phyloP scores from a whole-genome alignment of 1,140 invertebrate genomes.

The Caenorhabditis briggsae region DNA sequence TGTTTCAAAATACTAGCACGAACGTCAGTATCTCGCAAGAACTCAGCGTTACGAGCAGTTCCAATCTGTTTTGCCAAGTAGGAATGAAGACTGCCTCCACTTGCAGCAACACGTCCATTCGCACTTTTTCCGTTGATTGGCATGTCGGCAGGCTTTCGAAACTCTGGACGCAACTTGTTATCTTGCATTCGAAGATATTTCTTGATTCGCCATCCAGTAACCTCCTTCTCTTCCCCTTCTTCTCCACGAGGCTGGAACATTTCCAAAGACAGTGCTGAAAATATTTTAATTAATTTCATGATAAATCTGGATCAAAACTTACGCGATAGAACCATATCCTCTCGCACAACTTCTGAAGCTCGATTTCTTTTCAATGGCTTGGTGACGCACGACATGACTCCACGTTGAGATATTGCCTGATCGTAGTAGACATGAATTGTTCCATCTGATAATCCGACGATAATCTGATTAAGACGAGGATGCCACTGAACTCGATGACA shows the following conservation, averaged over 20 bases:
- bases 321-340: slow-evolving; percentile 94
- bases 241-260: slow-evolving; percentile 84
- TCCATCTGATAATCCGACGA: slow-evolving; percentile 92
- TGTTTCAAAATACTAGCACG: slow-evolving; percentile 95
- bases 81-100: slow-evolving; percentile 94
- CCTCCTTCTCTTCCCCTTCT: slow-evolving; percentile 84
- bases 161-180: slow-evolving; percentile 90
- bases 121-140: slow-evolving; percentile 87
- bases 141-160: slow-evolving; percentile 90
- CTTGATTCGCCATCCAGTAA: slow-evolving; percentile 88
- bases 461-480: slow-evolving; percentile 94
- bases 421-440: slow-evolving; percentile 91
- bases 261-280: slow-evolving; percentile 88
- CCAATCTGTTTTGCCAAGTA: slow-evolving; percentile 96
- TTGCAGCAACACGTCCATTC: slow-evolving; percentile 84
- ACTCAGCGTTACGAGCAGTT: slow-evolving; percentile 87
- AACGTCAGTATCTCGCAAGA: slow-evolving; percentile 94
- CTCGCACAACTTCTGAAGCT: slow-evolving; percentile 86
- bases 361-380: slow-evolving; percentile 83
- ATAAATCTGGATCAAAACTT: slow-evolving; percentile 68
- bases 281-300: not conserved
- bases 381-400: slow-evolving; percentile 90
- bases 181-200: slow-evolving; percentile 85
- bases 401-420: slow-evolving; percentile 86
- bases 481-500: slow-evolving; percentile 89